These are phyloP conservation scores for Vanessa tameamea DNA, from an alignment of 1,140 invertebrate genomes.

Conservation along the genomic window DNA sequence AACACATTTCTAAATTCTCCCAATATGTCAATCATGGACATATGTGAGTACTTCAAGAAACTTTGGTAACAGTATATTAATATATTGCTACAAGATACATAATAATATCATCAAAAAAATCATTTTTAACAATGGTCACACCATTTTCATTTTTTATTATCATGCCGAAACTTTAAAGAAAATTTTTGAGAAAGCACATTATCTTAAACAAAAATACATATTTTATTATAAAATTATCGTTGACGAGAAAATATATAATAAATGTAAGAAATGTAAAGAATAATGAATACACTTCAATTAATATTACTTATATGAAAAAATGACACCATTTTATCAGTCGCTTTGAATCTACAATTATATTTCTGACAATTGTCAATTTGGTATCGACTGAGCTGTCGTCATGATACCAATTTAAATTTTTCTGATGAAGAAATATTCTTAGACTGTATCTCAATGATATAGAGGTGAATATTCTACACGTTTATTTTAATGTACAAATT, in stretches of 20 bases:
- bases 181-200: too few relatives aligned
- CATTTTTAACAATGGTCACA: too few relatives aligned
- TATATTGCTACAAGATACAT: too few relatives aligned
- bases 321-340: conserved; percentile 1
- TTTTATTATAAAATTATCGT: too few relatives aligned
- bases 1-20: neutral
- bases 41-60: neutral
- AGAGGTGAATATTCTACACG: conserved; percentile 34
- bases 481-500: conserved; percentile 11
- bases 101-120: too few relatives aligned
- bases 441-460: conserved; percentile 5
- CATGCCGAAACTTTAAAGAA: neutral
- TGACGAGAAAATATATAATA: too few relatives aligned
- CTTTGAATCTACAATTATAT: neutral
- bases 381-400: conserved; percentile 4
- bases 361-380: conserved; percentile 11
- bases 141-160: too few relatives aligned
- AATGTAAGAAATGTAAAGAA: too few relatives aligned
- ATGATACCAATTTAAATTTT: neutral
- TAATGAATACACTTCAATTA: too few relatives aligned
- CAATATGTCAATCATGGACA: neutral
- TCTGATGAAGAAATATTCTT: neutral
- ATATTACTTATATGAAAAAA: neutral
- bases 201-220: too few relatives aligned
- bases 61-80: neutral